phyloP scores from a whole-genome alignment of 2,888 invertebrate species.

The Morpho deidamia region DNA sequence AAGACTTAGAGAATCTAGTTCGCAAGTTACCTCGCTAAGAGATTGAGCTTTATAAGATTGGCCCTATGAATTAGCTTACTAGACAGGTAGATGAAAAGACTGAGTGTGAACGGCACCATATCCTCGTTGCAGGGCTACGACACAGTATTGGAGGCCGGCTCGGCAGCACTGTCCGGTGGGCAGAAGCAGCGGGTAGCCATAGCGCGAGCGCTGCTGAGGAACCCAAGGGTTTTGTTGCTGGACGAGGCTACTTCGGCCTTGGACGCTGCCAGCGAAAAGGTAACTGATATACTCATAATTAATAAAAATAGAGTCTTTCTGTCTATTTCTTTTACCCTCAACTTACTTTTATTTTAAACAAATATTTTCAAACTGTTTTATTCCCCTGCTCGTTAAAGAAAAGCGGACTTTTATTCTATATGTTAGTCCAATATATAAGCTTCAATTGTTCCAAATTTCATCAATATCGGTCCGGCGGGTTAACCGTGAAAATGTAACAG shows the following conservation, averaged over 20 bases:
- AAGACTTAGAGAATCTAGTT: not conserved
- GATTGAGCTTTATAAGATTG: too few species aligned
- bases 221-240: slow-evolving; percentile 79
- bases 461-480: too few species aligned
- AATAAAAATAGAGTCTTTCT: too few species aligned
- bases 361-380: too few species aligned
- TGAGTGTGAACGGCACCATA: not conserved
- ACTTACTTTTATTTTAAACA: too few species aligned
- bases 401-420: not conserved
- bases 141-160: slow-evolving; percentile 80
- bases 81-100: not conserved
- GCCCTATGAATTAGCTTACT: not conserved
- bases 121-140: slow-evolving; percentile 77
- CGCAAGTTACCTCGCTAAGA: not conserved
- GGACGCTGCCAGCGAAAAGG: slow-evolving; percentile 84
- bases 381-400: too few species aligned
- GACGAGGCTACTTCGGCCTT: slow-evolving; percentile 87
- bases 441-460: not conserved
- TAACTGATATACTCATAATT: slow-evolving; percentile 25
- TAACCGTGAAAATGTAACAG: too few species aligned
- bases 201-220: slow-evolving; percentile 82
- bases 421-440: not conserved
- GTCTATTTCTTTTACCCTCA: not conserved
- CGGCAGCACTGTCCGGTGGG: slow-evolving; percentile 84
- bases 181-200: slow-evolving; percentile 87